Evolutionary conservation across 2,888 invertebrate species (phyloP).

Genomic region (Eupithecia vulgata): DNA sequence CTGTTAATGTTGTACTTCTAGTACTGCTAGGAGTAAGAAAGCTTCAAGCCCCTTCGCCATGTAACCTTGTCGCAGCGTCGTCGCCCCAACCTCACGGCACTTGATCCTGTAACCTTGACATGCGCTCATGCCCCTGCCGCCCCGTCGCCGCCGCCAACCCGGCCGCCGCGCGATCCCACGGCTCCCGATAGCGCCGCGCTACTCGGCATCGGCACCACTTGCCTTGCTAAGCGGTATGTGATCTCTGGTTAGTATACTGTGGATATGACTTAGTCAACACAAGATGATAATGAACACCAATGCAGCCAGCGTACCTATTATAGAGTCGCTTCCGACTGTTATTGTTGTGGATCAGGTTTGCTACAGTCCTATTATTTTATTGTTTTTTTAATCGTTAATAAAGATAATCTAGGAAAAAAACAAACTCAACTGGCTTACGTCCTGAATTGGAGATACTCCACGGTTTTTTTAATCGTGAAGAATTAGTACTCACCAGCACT

Average conservation of each 20-base stretch:
- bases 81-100: conserved; percentile 26
- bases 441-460: not conserved
- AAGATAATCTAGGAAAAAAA: too few relatives aligned
- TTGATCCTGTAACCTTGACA: conserved; percentile 42
- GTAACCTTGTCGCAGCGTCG: conserved; percentile 23
- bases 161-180: conserved; percentile 46
- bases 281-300: too few relatives aligned
- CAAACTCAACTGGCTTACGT: too few relatives aligned
- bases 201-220: conserved; percentile 73
- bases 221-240: conserved; percentile 72
- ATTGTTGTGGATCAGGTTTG: too few relatives aligned
- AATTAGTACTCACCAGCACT: too few relatives aligned
- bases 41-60: conserved; percentile 1
- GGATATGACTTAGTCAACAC: conserved; percentile 54
- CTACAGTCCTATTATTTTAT: too few relatives aligned
- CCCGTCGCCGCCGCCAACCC: conserved; percentile 22
- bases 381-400: too few relatives aligned
- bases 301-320: not conserved
- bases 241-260: conserved; percentile 46
- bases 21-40: not conserved
- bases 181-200: conserved; percentile 47
- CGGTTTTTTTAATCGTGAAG: too few relatives aligned
- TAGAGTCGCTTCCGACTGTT: too few relatives aligned
- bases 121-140: conserved; percentile 41
- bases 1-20: too few relatives aligned